Percentiles rank a stretch among this genome's conserved stretches.
Conservation (phyloP, 2,113 vertebrate species). For the Microtus ochrogaster region DNA sequence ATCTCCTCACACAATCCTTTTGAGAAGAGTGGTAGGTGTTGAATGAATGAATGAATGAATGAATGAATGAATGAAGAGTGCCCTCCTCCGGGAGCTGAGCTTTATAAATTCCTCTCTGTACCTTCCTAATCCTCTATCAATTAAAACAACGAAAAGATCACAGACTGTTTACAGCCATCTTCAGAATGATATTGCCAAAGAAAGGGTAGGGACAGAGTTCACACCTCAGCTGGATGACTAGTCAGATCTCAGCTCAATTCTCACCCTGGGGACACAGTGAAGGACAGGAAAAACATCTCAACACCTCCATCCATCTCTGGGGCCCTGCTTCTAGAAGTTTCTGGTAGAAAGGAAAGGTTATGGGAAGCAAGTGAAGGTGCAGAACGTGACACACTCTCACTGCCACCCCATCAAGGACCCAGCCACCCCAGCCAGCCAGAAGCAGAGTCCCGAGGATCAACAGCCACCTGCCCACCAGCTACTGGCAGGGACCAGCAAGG, state of each 20-base stretch:
- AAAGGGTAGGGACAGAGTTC: fast-evolving
- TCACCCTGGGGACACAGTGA: not conserved
- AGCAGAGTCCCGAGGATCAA: not conserved
- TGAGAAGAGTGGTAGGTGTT: not conserved
- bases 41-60: not conserved
- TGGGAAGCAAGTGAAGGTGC: not conserved
- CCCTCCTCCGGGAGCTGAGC: not conserved
- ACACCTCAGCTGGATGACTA: too few relatives aligned
- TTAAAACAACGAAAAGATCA: not conserved
- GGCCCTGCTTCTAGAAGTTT: not conserved
- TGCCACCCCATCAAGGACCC: not conserved
- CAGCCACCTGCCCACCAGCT: not conserved
- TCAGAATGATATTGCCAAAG: not conserved
- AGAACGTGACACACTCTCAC: fast-evolving
- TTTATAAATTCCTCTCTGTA: not conserved
- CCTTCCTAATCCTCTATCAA: not conserved
- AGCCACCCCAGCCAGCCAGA: not conserved
- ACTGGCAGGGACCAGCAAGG: not conserved
- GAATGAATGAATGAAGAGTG: not conserved
- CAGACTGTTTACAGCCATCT: not conserved
- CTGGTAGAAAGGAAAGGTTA: too few relatives aligned
- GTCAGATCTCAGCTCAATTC: not conserved
- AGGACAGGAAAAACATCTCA: not conserved
- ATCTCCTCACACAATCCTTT: not conserved
- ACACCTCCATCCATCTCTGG: not conserved